Conservation (phyloP, 2,797 vertebrate genomes). For the Momotus momota region DNA sequence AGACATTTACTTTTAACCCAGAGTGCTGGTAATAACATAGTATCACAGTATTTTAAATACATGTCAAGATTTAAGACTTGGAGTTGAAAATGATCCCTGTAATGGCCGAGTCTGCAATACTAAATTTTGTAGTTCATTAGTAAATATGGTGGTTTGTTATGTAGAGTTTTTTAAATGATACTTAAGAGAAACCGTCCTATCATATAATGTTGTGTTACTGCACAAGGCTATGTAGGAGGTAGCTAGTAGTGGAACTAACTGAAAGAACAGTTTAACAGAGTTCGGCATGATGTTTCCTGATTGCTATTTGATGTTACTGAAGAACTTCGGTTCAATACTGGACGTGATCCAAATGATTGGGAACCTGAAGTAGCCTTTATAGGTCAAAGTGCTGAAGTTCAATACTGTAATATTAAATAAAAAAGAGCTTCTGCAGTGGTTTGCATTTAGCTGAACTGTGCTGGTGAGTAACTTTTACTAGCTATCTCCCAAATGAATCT, state of each 20-base stretch:
- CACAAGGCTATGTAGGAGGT: background rate
- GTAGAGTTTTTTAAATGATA: background rate
- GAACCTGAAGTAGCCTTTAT: background rate
- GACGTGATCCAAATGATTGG: background rate
- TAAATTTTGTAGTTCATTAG: background rate
- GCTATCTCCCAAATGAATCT: background rate
- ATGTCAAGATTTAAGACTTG: background rate
- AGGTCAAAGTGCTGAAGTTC: background rate
- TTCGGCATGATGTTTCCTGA: background rate
- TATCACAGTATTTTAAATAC: background rate
- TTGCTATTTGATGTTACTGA: background rate
- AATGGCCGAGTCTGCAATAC: background rate
- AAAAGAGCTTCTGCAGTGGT: background rate
- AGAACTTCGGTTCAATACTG: background rate
- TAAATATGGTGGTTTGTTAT: background rate
- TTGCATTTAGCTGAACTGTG: accelerated
- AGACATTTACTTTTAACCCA: background rate
- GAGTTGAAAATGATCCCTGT: background rate
- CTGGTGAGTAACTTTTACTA: background rate
- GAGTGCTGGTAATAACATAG: background rate
- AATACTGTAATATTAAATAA: background rate
- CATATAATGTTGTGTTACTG: background rate
- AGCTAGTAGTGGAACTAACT: background rate
- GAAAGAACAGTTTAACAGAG: background rate
- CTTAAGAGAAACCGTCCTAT: background rate